Base-by-base conservation (phyloP, 2,888 invertebrate genomes). In the Ormia ochracea region DNA sequence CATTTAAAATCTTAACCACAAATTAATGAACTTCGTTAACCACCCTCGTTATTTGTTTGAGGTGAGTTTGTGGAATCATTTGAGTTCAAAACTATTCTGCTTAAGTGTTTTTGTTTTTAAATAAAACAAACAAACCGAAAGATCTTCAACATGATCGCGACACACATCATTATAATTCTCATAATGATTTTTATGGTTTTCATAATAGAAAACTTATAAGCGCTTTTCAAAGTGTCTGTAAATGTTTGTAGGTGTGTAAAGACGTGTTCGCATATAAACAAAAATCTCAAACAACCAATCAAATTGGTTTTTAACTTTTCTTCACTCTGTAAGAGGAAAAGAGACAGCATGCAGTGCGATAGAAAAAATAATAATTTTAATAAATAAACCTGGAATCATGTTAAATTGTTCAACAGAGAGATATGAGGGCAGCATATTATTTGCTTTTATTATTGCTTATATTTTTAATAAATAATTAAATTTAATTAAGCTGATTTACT, bases 241-340 rank as follows among this genome's bases (percentile, higher is more conserved):
- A 61, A 31, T 52, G 50, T 45, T 69, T 36, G 33, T 12, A 41
- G n/a, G 17, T 17, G 12, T 48, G 63, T 63, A 3, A 4, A 14
- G 31, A 2, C 14, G 7, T 21, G 14, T 7, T 1, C 10, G 26
- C 14, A 43, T 43, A 0, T n/a, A 17, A 23, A 45, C 33, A 68
- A 38, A 38, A 12, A 41, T 69, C 26, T 56, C 26, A 45, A 68
- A 36, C 75, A 70, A 48, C 76, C 76, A 77, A 77, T 77, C 76
- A 70, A 31, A 72, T 52, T 72, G 50, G 21, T 17, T 61, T 72
- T 61, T 1, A 61, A 41, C 38, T 72, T 69, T 72, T 76, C 69
- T 63, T 76, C 12, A 38, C 45, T 26, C 14, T 21, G 9, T n/a
- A 65, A 65, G 56, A 69, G 21, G 31, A 69, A 76, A 69, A 76